phyloP scores from a whole-genome alignment of 2,888 invertebrate species.

The Apamea epomidion region DNA sequence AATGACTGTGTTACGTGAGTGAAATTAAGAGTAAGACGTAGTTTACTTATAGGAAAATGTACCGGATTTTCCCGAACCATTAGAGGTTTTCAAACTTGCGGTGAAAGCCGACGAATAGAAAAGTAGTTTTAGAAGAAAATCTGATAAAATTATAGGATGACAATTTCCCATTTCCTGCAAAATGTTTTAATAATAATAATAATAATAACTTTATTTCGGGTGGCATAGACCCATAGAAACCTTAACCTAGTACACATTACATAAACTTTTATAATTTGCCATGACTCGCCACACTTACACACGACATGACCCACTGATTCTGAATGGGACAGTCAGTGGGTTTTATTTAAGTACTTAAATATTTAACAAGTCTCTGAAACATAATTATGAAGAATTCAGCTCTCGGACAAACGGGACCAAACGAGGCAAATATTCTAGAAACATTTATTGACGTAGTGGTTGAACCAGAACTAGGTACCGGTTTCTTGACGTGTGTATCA shows the following conservation, averaged over 20 bases:
- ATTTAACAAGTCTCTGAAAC: slow-evolving; percentile 9
- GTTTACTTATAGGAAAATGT: background rate
- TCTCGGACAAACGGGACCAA: background rate
- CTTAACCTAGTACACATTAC: too few relatives aligned
- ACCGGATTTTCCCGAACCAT: background rate
- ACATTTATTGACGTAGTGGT: background rate
- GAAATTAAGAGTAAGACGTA: background rate
- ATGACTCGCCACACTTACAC: too few relatives aligned
- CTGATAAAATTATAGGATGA: too few relatives aligned
- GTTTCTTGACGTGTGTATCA: background rate
- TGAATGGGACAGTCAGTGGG: too few relatives aligned
- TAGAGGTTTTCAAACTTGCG: background rate
- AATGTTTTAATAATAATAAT: background rate
- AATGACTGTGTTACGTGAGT: background rate
- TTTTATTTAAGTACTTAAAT: too few relatives aligned
- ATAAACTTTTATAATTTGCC: too few relatives aligned
- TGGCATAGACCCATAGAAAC: too few relatives aligned
- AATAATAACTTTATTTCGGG: too few relatives aligned
- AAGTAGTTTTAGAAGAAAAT: background rate
- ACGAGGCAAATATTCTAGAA: background rate
- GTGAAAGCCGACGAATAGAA: background rate
- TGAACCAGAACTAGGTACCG: background rate
- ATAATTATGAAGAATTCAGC: background rate
- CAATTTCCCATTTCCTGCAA: background rate
- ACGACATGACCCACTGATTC: too few relatives aligned